phyloP scores from a whole-genome alignment of 1,140 invertebrate species.

The Platyscapa corneri region DNA sequence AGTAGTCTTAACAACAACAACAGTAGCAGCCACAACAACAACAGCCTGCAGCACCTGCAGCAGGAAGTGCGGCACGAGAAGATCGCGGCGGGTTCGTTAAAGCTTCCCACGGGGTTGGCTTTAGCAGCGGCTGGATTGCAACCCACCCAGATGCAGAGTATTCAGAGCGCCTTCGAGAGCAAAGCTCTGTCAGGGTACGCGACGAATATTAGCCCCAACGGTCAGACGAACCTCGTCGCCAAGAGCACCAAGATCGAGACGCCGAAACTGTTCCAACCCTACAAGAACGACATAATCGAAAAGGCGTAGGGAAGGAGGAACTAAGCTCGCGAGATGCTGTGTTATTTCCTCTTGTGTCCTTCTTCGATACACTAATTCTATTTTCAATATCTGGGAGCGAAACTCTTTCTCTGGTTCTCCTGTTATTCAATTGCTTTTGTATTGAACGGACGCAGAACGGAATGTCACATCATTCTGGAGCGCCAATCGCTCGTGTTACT shows the following conservation, averaged over 20 bases:
- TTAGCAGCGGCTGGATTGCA: slow-evolving; percentile 47
- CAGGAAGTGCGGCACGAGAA: not conserved
- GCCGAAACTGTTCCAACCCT: slow-evolving; percentile 82
- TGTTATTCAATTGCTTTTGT: not conserved
- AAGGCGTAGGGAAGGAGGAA: slow-evolving; percentile 20
- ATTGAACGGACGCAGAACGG: not conserved
- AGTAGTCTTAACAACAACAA: slow-evolving; percentile 51
- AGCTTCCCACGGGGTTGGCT: slow-evolving; percentile 46
- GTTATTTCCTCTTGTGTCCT: too few species aligned
- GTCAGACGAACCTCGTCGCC: slow-evolving; percentile 61
- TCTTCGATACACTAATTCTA: too few species aligned
- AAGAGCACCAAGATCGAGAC: slow-evolving; percentile 71
- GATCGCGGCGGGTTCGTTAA: not conserved
- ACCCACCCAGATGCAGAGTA: slow-evolving; percentile 11
- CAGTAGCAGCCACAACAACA: slow-evolving; percentile 37
- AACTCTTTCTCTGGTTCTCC: not conserved
- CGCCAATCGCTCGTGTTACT: not conserved
- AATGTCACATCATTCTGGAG: too few species aligned
- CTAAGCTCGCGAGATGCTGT: not conserved
- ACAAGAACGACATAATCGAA: slow-evolving; percentile 77
- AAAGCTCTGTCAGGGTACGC: slow-evolving; percentile 53
- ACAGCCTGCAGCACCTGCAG: not conserved
- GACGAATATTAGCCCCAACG: slow-evolving; percentile 57
- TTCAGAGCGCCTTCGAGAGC: slow-evolving; percentile 57
- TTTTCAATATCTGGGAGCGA: too few species aligned